A percentile compares a stretch with the other conserved stretches of the same genome.
phyloP scores from a whole-genome alignment of 2,113 vertebrate species.

The Progne subis region DNA sequence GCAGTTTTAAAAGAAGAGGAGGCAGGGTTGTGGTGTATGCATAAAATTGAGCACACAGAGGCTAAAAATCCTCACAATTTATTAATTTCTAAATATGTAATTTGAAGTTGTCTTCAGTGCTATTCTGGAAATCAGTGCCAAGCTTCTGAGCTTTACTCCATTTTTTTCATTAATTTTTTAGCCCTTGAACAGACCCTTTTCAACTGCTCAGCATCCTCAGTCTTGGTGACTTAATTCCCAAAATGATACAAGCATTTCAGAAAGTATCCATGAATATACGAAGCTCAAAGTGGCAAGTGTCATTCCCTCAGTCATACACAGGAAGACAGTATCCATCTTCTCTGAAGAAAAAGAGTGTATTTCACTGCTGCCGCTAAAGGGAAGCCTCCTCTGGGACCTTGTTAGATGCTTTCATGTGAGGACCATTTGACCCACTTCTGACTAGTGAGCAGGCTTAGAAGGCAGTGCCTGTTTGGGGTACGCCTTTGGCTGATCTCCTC shows the following conservation, averaged over 20 bases:
- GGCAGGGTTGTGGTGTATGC: accelerated
- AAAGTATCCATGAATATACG: slow-evolving; percentile 47
- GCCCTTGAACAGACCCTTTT: neutral
- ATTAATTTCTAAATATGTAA: neutral
- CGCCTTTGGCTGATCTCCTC: slow-evolving; percentile 69
- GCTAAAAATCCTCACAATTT: neutral
- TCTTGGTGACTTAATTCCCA: slow-evolving; percentile 53
- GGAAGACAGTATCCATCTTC: slow-evolving; percentile 50
- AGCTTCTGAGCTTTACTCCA: neutral
- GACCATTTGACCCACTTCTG: slow-evolving; percentile 81
- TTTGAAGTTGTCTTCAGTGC: neutral
- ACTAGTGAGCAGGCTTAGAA: slow-evolving; percentile 75
- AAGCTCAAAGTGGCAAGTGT: slow-evolving; percentile 70
- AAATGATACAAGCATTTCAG: slow-evolving; percentile 46
- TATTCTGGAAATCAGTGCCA: neutral
- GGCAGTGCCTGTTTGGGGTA: slow-evolving; percentile 64
- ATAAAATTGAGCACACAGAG: neutral
- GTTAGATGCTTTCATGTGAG: slow-evolving; percentile 83
- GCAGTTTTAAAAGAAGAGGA: neutral
- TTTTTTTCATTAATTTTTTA: neutral
- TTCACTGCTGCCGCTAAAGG: slow-evolving; percentile 73
- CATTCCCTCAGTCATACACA: slow-evolving; percentile 48
- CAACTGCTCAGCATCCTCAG: neutral
- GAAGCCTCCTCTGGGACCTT: slow-evolving; percentile 78
- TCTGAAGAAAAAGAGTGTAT: slow-evolving; percentile 71